Conservation (phyloP, 2,888 invertebrate genomes). For the Teleogryllus oceanicus region DNA sequence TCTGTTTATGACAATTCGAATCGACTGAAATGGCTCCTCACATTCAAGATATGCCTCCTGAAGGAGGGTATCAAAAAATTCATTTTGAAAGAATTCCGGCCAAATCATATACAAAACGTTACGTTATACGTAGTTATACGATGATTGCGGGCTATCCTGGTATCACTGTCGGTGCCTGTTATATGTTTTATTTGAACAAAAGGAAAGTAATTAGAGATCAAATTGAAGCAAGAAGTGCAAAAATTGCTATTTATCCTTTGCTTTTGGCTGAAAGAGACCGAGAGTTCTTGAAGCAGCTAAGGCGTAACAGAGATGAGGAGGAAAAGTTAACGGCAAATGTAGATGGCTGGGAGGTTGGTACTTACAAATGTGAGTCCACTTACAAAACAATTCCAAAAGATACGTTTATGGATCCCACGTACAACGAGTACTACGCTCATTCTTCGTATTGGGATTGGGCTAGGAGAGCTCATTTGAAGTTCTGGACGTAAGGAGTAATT, state of each 20-base stretch:
- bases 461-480: conserved; percentile 54
- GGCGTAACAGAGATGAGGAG: conserved; percentile 79
- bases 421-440: conserved; percentile 72
- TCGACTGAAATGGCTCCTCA: neutral
- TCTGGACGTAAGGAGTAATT: conserved; percentile 51
- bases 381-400: conserved; percentile 67
- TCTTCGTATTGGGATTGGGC: conserved; percentile 52
- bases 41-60: conserved; percentile 87
- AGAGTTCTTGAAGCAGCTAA: conserved; percentile 73
- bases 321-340: conserved; percentile 83
- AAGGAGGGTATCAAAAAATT: conserved; percentile 83
- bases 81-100: conserved; percentile 67
- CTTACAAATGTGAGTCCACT: conserved; percentile 78
- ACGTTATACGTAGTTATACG: conserved; percentile 48
- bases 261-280: conserved; percentile 81
- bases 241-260: conserved; percentile 71
- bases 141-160: conserved; percentile 55
- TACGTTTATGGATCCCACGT: conserved; percentile 59
- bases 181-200: conserved; percentile 57
- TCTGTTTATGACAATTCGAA: too few species aligned
- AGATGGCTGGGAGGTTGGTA: conserved; percentile 88
- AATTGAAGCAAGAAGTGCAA: conserved; percentile 73
- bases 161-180: conserved; percentile 56
- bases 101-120: conserved; percentile 51
- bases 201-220: conserved; percentile 55